phyloP scores from a whole-genome alignment of 1,140 invertebrate genomes.

The Brachionus asplanchnoidis region DNA sequence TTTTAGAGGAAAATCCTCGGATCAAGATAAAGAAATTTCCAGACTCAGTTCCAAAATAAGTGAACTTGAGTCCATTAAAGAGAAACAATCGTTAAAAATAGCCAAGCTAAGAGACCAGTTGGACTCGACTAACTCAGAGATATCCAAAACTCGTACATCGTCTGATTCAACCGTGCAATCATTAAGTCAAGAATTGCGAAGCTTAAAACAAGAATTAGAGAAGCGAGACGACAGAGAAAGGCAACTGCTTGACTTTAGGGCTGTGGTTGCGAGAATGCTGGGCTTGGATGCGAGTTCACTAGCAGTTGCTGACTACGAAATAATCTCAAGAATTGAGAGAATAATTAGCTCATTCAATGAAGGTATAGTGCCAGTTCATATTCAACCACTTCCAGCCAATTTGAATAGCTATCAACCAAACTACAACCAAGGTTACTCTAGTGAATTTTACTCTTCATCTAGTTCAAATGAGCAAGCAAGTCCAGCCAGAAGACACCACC shows the following conservation, averaged over 20 bases:
- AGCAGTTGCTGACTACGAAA: slow-evolving; percentile 56
- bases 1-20: slow-evolving; percentile 43
- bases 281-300: slow-evolving; percentile 54
- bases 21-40: slow-evolving; percentile 52
- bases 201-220: slow-evolving; percentile 53
- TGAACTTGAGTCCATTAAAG: slow-evolving; percentile 53
- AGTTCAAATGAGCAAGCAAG: slow-evolving; percentile 31
- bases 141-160: slow-evolving; percentile 47
- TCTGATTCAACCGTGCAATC: slow-evolving; percentile 55
- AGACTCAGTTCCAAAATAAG: slow-evolving; percentile 50
- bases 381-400: slow-evolving; percentile 31
- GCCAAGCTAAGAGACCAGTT: slow-evolving; percentile 48
- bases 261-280: slow-evolving; percentile 54
- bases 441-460: slow-evolving; percentile 17
- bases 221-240: slow-evolving; percentile 52
- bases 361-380: slow-evolving; percentile 30
- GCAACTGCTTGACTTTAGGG: slow-evolving; percentile 55
- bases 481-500: slow-evolving; percentile 14
- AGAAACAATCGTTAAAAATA: slow-evolving; percentile 53
- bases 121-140: slow-evolving; percentile 44
- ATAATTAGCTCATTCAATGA: slow-evolving; percentile 46
- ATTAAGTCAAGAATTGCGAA: slow-evolving; percentile 54
- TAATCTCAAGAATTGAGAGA: slow-evolving; percentile 55
- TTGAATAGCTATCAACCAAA: not conserved
- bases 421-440: not conserved